Conservation (phyloP, 2,797 vertebrate genomes). For the Brotula barbata region DNA sequence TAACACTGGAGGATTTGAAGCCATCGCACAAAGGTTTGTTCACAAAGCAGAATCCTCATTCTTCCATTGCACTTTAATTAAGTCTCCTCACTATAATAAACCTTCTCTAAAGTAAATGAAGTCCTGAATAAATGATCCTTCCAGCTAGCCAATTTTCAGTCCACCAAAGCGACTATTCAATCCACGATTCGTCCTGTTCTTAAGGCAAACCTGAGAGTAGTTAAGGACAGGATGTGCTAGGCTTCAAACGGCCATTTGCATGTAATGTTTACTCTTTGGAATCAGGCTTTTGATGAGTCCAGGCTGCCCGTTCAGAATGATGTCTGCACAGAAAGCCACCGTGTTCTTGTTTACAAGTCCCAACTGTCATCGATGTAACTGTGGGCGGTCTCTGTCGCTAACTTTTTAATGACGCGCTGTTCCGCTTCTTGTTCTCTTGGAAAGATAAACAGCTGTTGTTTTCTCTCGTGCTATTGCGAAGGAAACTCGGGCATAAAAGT, state of each 20-base stretch:
- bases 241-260: slow-evolving; percentile 35
- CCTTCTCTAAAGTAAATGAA: slow-evolving; percentile 53
- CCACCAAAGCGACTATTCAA: slow-evolving; percentile 17
- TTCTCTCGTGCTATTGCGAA: slow-evolving; percentile 22
- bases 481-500: slow-evolving; percentile 29
- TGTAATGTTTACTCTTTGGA: slow-evolving; percentile 9
- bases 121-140: slow-evolving; percentile 38
- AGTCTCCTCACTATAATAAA: slow-evolving; percentile 67
- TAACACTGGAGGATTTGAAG: slow-evolving; percentile 41
- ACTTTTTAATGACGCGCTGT: slow-evolving; percentile 51
- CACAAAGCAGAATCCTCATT: slow-evolving; percentile 45
- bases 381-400: slow-evolving; percentile 22
- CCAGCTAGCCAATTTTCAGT: slow-evolving; percentile 40
- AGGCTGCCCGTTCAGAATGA: slow-evolving; percentile 29
- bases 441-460: slow-evolving; percentile 45
- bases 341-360: slow-evolving; percentile 53
- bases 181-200: slow-evolving; percentile 34
- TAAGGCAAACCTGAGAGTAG: slow-evolving; percentile 37
- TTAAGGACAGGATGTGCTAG: slow-evolving; percentile 34
- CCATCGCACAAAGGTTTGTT: slow-evolving; percentile 54
- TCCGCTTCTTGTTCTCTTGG: slow-evolving; percentile 33
- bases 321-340: slow-evolving; percentile 22
- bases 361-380: slow-evolving; percentile 42
- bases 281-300: slow-evolving; percentile 15
- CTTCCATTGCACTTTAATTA: slow-evolving; percentile 67